Base-by-base conservation (phyloP, 2,113 vertebrate species). In the Callocephalon fimbriatum region DNA sequence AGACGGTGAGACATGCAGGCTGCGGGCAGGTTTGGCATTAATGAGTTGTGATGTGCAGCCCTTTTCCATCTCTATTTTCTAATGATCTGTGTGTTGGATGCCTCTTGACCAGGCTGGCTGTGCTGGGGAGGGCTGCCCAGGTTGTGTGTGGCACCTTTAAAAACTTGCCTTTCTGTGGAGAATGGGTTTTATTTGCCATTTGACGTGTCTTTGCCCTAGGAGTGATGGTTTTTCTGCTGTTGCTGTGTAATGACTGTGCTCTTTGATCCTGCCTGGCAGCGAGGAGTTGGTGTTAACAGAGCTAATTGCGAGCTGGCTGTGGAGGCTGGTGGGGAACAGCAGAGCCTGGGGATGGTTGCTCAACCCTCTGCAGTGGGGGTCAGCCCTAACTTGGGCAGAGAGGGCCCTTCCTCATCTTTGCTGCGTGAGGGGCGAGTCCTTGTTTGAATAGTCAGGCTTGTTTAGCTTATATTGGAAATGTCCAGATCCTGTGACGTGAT, bases 1-100 rank as follows among this genome's bases (percentile, higher is more conserved):
- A 32, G 42, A 9, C 17, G 6, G 0, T 5, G 54, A 35, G 59
- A 47, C 0, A 0, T 8, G 13, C 19, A 19, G 44, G 17, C 31
- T 5, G 9, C 16, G 6, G 4, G 45, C 19, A 12, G 22, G 15
- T 44, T 56, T 48, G 72, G 13, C 5, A 2, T 47, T 38, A 21
- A 4, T 5, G 29, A n/a, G 10, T 15, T 47, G 17, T 0, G 8
- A 11, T 2, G 2, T 4, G 1, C 42, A n/a, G 48, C 42, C 38
- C 37, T 68, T 70, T 48, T 27, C 59, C 32, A 4, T 37, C 38
- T 26, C 50, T 47, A 1, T 31, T 84, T 45, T 67, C 37, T 59
- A 4, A 38, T 6, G 17, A 21, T 70, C 40, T 32, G 25, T 7
- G 17, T 53, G 67, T 47, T 56, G 45, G 38, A 25, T 1, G 14